These are phyloP conservation scores for Gymnocheta viridis DNA, from an alignment of 2,888 invertebrate species.

Conservation along the genomic window DNA sequence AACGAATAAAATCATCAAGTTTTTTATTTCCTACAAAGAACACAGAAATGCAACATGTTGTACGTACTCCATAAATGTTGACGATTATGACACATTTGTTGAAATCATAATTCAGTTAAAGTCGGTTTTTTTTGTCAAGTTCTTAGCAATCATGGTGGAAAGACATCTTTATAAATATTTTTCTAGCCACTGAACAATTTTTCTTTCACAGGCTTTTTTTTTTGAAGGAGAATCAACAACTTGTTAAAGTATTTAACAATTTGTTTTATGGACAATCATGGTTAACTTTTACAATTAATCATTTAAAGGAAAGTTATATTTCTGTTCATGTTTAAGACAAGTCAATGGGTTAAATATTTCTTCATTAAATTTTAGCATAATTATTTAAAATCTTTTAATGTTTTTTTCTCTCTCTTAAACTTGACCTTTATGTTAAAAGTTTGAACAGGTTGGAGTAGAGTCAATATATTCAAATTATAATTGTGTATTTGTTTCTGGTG, in stretches of 20 bases:
- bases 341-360: conserved; percentile 59
- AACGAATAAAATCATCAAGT: conserved; percentile 22
- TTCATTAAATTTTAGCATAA: conserved; percentile 10
- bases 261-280: conserved; percentile 41
- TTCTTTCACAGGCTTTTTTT: conserved; percentile 9
- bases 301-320: conserved; percentile 39
- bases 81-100: conserved; percentile 67
- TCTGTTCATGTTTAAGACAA: neutral
- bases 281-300: conserved; percentile 49
- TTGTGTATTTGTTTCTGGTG: neutral
- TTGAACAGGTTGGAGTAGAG: neutral
- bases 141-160: neutral
- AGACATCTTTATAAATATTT: conserved; percentile 60
- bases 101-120: conserved; percentile 63
- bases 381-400: neutral
- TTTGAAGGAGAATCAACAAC: neutral
- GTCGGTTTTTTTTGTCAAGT: conserved; percentile 4
- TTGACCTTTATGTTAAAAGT: conserved; percentile 21
- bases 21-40: neutral
- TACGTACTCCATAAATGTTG: conserved; percentile 63
- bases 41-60: conserved; percentile 39
- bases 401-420: conserved; percentile 5
- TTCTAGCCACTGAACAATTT: neutral
- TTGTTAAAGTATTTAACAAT: conserved; percentile 54
- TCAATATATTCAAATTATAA: neutral